Conservation (phyloP, 2,113 vertebrate species). For the Lagopus muta region DNA sequence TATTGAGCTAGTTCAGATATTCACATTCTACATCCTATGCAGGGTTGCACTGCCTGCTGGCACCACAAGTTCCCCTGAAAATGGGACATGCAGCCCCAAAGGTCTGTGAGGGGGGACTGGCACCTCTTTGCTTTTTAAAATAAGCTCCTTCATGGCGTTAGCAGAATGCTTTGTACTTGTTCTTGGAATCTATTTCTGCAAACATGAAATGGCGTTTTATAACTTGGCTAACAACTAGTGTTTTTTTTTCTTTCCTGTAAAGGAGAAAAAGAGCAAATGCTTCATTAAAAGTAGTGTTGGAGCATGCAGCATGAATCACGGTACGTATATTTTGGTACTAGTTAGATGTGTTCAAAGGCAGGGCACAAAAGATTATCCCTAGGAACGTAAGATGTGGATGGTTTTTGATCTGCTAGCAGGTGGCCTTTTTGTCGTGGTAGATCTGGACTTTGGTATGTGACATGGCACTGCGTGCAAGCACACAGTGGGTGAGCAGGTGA, state of each 20-base stretch:
- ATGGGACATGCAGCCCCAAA: constrained; percentile 24
- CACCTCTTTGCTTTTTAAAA: constrained; percentile 11
- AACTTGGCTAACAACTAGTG: background rate
- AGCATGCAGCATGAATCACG: background rate
- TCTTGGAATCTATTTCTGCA: background rate
- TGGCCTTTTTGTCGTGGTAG: background rate
- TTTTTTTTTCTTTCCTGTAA: background rate
- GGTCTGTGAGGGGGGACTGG: constrained; percentile 33
- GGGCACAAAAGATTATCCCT: background rate
- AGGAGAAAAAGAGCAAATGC: background rate
- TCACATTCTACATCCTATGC: constrained; percentile 36
- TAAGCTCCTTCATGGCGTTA: background rate
- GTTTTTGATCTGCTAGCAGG: background rate
- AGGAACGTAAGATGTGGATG: background rate
- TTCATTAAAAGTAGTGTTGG: background rate
- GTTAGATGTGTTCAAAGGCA: constrained; percentile 15
- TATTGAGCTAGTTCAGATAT: constrained; percentile 5
- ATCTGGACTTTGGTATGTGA: constrained; percentile 4
- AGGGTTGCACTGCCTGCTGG: constrained; percentile 9
- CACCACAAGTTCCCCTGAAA: background rate
- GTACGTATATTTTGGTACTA: background rate
- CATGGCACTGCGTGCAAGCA: background rate
- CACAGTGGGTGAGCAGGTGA: background rate
- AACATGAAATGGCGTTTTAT: constrained; percentile 7
- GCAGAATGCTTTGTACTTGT: background rate